phyloP scores from a whole-genome alignment of 2,113 vertebrate species.

The Dryoscopus gambensis region DNA sequence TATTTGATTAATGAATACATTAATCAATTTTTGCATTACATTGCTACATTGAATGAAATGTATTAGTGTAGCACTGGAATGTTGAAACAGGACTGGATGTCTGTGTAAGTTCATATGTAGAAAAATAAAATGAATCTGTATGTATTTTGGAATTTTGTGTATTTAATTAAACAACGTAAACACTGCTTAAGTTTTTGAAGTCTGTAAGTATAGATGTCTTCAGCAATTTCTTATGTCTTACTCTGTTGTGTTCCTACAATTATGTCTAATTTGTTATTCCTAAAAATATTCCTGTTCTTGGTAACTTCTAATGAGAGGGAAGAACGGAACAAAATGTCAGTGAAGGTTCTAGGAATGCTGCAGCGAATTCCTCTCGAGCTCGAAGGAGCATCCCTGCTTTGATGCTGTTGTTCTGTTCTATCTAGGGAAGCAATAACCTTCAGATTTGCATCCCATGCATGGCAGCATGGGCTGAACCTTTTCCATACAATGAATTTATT shows the following conservation, averaged over 20 bases:
- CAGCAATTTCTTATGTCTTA: background rate
- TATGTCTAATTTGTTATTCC: background rate
- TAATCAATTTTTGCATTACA: background rate
- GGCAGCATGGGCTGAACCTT: background rate
- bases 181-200: background rate
- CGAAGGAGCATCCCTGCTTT: background rate
- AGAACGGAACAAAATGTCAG: background rate
- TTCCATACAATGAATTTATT: background rate
- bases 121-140: background rate
- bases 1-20: background rate
- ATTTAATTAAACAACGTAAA: background rate
- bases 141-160: background rate
- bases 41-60: background rate
- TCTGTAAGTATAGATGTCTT: background rate
- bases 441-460: background rate
- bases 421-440: background rate
- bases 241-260: background rate
- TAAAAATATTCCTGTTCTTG: background rate
- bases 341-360: background rate
- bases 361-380: background rate
- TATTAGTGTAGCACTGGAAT: background rate
- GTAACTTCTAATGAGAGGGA: background rate
- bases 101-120: background rate
- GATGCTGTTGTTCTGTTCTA: background rate
- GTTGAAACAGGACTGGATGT: background rate